These are phyloP conservation scores for Enhydra lutris DNA, from an alignment of 2,113 vertebrate genomes.

Conservation along the genomic window DNA sequence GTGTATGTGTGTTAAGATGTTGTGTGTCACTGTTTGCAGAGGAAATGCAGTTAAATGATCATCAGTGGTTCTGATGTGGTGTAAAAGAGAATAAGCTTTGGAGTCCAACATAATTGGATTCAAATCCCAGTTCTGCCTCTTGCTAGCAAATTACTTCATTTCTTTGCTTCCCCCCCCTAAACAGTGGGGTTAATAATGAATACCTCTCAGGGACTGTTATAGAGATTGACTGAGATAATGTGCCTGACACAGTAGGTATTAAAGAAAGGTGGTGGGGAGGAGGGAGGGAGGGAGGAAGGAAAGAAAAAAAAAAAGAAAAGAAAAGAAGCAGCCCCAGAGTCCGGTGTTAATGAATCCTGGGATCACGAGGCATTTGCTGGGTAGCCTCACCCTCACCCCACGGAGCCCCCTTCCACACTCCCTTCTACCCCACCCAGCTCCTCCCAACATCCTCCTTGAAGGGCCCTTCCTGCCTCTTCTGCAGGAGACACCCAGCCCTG, in stretches of 20 bases:
- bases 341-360: not conserved
- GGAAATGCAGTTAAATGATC: not conserved
- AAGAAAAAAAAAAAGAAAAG: no score
- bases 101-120: not conserved
- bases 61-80: not conserved
- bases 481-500: not conserved
- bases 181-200: not conserved
- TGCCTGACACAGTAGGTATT: not conserved
- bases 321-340: not conserved
- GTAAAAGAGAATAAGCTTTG: not conserved
- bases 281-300: no score
- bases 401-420: not conserved
- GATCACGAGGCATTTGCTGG: not conserved
- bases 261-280: not conserved
- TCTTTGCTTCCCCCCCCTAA: not conserved
- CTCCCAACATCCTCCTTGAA: not conserved
- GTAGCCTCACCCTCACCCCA: not conserved
- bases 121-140: not conserved
- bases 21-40: not conserved
- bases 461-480: not conserved
- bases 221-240: not conserved
- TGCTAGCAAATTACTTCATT: not conserved
- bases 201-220: not conserved
- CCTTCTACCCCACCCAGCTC: rapidly evolving
- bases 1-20: not conserved